These are phyloP conservation scores for Pseudomyrmex flavicornis DNA, from an alignment of 1,140 invertebrate species.

Conservation along the genomic window DNA sequence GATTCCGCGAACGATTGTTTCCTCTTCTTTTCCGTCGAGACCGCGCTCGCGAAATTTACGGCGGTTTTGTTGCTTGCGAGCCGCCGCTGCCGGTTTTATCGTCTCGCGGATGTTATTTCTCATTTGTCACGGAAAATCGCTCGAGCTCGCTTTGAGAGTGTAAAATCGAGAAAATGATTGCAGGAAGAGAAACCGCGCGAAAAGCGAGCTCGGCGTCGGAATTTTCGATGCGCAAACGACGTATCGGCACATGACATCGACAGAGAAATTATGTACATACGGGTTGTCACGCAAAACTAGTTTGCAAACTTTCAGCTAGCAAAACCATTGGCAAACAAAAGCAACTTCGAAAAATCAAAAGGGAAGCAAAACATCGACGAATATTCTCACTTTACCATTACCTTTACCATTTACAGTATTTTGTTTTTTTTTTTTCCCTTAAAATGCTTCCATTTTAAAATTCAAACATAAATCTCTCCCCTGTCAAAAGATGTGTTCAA, in stretches of 20 bases:
- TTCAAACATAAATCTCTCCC: too few species aligned
- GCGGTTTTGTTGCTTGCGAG: neutral
- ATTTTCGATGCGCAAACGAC: neutral
- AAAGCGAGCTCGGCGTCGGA: constrained; percentile 1
- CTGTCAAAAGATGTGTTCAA: too few species aligned
- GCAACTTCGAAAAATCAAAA: too few species aligned
- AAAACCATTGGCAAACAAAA: neutral
- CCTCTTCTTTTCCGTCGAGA: neutral
- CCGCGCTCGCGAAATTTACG: constrained; percentile 54
- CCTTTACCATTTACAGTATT: too few species aligned
- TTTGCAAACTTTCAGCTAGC: neutral
- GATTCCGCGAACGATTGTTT: constrained; percentile 38
- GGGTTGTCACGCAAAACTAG: constrained; percentile 22
- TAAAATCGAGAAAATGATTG: neutral
- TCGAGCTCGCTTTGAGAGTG: neutral
- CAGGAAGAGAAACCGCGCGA: neutral
- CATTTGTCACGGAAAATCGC: constrained; percentile 46
- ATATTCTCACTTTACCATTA: too few species aligned
- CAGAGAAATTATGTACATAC: constrained; percentile 6
- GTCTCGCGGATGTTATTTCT: constrained; percentile 1
- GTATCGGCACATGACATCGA: neutral
- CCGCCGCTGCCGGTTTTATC: constrained; percentile 24
- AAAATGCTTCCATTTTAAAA: too few species aligned
- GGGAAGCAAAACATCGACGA: too few species aligned
- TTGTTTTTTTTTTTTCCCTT: too few species aligned